Evolutionary conservation across 2,113 vertebrate genomes (phyloP), one percentile per base, ranked within the genome.

Genomic region (Cromileptes altivelis): DNA sequence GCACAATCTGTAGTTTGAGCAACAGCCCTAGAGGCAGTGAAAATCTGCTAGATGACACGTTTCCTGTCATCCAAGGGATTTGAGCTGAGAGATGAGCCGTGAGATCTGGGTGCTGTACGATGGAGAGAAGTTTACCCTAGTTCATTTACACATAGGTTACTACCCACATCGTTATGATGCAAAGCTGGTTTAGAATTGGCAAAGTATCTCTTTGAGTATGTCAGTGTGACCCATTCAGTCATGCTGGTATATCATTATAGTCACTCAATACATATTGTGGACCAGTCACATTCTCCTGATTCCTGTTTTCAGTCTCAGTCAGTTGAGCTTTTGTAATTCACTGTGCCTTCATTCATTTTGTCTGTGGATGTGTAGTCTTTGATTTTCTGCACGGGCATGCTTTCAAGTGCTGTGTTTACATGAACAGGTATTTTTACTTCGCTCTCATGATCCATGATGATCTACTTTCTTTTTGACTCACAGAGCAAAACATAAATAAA

Each of bases 401-500:
- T 72, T 40, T 37, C 9, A 42, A 47, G n/a, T 60, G 52, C n/a
- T 53, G 21, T 55, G 33, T 58, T 42, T 80, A 21, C 23, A 68
- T 30, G 17, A 57, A 15, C 4, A n/a, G 13, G 10, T 40, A 23
- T 27, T 79, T 75, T 19, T 23, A 65, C 50, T 30, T 61, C 17
- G 25, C 17, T 62, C 18, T 50, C n/a, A 42, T 56, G 78, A 58
- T 58, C 10, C 64, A 75, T 58, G 27, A 18, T 33, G 58, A 18
- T 47, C 56, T n/a, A 64, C 18, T 10, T 42, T 33, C 14, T 60
- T 65, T 79, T 85, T 57, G 15, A 75, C 42, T 56, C 25, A 3
- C 17, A 45, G 37, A 79, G 52, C 25, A 67, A 83, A 69, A 80
- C 18, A 58, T 2, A 12, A 78, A 88, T 78, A 47, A 75, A 49